Evolutionary conservation across 2,797 vertebrate species (phyloP), one percentile per base, ranked within the genome.

Genomic region (Trachurus trachurus): DNA sequence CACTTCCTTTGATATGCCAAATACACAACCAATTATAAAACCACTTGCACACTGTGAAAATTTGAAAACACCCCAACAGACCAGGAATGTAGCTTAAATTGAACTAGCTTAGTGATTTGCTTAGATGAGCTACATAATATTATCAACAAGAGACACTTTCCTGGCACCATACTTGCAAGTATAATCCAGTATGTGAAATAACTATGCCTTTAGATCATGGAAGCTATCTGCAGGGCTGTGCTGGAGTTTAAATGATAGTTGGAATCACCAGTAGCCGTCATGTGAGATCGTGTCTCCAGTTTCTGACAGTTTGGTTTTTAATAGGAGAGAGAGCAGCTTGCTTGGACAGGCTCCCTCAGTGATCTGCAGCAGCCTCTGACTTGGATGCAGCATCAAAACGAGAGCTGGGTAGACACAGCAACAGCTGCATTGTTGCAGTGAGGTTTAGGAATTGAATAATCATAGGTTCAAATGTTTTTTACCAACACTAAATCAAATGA

Each of bases 261-360:
- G 22, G 47, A 62, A 44, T 67, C 44, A 52, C 11, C 26, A 1
- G 58, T 5, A 3, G 66, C n/a, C 60, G 49, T 66, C 31, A 12
- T 64, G 56, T 4, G 15, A 70, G 37, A 34, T 13, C 7, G 65
- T 44, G 21, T 74, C 53, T 74, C n/a, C 19, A 44, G 45, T 78
- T 61, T 58, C 65, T 82, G 72, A 84, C 77, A 84, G 61, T 67
- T 82, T 44, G 63, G 69, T 65, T 73, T 40, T 66, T 72, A 82
- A 67, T 63, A 66, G 52, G 59, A 63, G n/a, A 60, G 8, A 54
- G 31, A 50, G 62, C 68, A 29, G 52, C 49, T 47, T 56, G 42
- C 56, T 47, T 63, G 59, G 71, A 52, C 59, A 52, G 59, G 22
- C 0, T 6, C 45, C 49, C 49, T 40, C 58, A 76, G 15, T 70